Base-by-base conservation (phyloP, 2,113 vertebrate genomes). In the Cyanoramphus novaezelandiae region DNA sequence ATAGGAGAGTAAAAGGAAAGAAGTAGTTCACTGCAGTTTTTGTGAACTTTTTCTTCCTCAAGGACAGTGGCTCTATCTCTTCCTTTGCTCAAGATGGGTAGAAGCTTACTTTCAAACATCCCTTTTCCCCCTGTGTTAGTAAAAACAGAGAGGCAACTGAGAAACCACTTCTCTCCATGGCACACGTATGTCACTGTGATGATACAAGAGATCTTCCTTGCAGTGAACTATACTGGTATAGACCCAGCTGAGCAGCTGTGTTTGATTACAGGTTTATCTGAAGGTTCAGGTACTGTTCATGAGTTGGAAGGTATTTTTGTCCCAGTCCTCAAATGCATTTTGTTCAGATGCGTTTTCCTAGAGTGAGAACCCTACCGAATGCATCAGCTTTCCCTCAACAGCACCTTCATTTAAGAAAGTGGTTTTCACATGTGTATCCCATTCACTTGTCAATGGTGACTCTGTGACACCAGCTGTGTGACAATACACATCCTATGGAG, bases 181-280 rank as follows among this genome's bases (percentile, higher is more conserved):
- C 17, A 41, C 31, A 13, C 3, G 1, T 0, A 1, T 9, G 15
- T 63, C 31, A 29, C 4, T 43, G 27, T 39, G 65, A 35, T 55
- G 64, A 65, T n/a, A 59, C 41, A 43, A 1, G 0, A 29, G 27
- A 14, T 53, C 27, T 64, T 63, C 69, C 62, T 53, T 37, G n/a
- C 17, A 69, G 37, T 75, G 44, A 33, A 33, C 15, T 57, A 6
- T 50, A 23, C n/a, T 9, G 23, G 2, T 59, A 17, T 19, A 67
- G n/a, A 41, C 19, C 5, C 37, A 29, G 8, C 59, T 64, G n/a
- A 52, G 47, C 15, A 75, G 43, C 31, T 65, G 20, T 25, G 8
- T 29, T 57, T n/a, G 31, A 17, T 55, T 23, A 49, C 33, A 16
- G 31, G 41, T 44, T 79, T 81, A 21, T 49, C 31, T 41, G 55